Evolutionary conservation across 2,113 vertebrate species (phyloP).

Genomic region (Cheilinus undulatus): DNA sequence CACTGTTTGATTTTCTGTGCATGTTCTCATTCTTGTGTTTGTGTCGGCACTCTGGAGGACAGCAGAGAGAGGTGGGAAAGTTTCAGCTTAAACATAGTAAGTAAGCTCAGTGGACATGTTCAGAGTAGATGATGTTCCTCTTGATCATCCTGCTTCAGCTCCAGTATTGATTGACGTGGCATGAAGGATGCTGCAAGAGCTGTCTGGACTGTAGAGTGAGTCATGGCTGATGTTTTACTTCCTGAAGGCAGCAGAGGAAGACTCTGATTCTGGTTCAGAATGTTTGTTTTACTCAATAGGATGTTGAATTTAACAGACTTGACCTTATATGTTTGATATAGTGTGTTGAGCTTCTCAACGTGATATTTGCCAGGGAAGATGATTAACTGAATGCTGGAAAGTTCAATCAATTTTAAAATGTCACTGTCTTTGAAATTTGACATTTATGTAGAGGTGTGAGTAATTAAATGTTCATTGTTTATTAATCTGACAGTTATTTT

Average conservation of each 20-base stretch:
- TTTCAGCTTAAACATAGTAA: constrained; percentile 50
- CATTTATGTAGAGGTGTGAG: not conserved
- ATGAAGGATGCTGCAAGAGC: not conserved
- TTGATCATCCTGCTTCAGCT: constrained; percentile 42
- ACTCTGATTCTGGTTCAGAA: constrained; percentile 6
- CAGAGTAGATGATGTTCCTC: constrained; percentile 18
- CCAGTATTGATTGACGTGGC: constrained; percentile 32
- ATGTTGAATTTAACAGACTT: not conserved
- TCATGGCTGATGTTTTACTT: constrained; percentile 51
- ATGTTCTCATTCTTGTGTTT: constrained; percentile 42
- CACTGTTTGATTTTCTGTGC: constrained; percentile 3
- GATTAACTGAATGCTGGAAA: constrained; percentile 1
- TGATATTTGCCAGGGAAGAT: constrained; percentile 9
- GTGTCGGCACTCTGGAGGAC: constrained; percentile 44
- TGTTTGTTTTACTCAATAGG: constrained; percentile 4
- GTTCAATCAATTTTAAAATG: constrained; percentile 29
- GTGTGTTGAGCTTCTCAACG: not conserved
- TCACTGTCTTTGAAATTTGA: not conserved
- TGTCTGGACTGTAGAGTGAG: constrained; percentile 64
- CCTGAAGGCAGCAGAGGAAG: not conserved
- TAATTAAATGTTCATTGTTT: not conserved
- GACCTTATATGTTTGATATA: not conserved
- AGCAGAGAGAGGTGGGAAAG: constrained; percentile 53
- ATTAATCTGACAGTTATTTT: not conserved
- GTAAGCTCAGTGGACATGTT: constrained; percentile 41